These are phyloP conservation scores for Callyntrura guangdongensis DNA, from an alignment of 2,888 invertebrate genomes.

Conservation along the genomic window DNA sequence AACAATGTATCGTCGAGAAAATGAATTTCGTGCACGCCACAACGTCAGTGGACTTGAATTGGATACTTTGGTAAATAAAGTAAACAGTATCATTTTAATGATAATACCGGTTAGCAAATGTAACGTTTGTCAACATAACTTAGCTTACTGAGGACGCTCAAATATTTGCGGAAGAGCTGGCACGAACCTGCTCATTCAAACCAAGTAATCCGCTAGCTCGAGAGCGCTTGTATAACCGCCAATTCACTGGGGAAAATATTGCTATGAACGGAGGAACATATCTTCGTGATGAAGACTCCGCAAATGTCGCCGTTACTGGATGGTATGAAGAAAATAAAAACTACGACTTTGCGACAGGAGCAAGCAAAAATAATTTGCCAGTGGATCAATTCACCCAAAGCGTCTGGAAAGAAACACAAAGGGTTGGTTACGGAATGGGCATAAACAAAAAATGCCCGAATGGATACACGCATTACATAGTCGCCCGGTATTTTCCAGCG, in stretches of 20 bases:
- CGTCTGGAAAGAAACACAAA: conserved; percentile 56
- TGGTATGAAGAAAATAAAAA: conserved; percentile 69
- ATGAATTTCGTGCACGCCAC: conserved; percentile 58
- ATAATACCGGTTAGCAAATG: too few relatives aligned
- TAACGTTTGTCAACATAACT: not conserved
- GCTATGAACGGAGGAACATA: conserved; percentile 67
- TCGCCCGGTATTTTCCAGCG: conserved; percentile 59
- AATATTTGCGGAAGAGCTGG: conserved; percentile 49
- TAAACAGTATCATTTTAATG: not conserved
- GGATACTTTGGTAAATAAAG: conserved; percentile 59
- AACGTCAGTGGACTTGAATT: conserved; percentile 56
- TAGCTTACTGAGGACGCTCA: conserved; percentile 67
- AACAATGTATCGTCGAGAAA: conserved; percentile 64
- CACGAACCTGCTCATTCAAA: conserved; percentile 60
- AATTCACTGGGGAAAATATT: conserved; percentile 69
- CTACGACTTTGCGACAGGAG: conserved; percentile 65
- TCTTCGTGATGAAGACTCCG: conserved; percentile 64
- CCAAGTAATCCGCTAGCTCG: conserved; percentile 62
- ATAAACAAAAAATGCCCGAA: conserved; percentile 63
- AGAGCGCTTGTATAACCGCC: conserved; percentile 56
- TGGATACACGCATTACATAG: conserved; percentile 69
- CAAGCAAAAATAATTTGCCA: conserved; percentile 55
- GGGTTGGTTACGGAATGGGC: conserved; percentile 67
- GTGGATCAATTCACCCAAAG: conserved; percentile 70
- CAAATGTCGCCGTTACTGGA: conserved; percentile 65